These are phyloP conservation scores for Scatophagus argus DNA, from an alignment of 2,113 vertebrate species.

Conservation along the genomic window DNA sequence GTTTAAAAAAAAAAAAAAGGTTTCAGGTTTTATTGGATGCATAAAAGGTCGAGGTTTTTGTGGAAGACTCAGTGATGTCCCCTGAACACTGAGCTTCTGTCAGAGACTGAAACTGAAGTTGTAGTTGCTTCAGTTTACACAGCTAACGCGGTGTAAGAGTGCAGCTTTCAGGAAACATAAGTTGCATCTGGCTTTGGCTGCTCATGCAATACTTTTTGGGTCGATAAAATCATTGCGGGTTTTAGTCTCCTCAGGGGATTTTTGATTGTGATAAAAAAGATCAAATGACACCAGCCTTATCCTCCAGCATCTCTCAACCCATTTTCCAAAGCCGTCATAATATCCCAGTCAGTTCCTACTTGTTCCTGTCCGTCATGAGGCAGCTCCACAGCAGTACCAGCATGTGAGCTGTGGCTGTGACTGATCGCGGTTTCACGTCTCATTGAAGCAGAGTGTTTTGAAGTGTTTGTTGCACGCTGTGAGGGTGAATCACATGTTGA, in stretches of 20 bases:
- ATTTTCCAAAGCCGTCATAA: background rate
- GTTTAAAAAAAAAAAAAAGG: background rate
- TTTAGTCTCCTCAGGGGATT: background rate
- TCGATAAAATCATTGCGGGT: background rate
- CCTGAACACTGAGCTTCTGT: too few relatives aligned
- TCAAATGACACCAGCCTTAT: background rate
- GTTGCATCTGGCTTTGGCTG: background rate
- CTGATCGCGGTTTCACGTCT: conserved; percentile 40
- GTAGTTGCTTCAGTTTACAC: too few relatives aligned
- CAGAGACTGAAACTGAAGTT: background rate
- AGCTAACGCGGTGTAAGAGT: too few relatives aligned
- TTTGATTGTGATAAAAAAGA: background rate
- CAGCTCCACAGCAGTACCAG: background rate
- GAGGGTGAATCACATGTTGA: background rate
- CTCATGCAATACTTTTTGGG: background rate
- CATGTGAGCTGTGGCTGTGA: conserved; percentile 9
- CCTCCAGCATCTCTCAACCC: background rate
- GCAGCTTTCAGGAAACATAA: too few relatives aligned
- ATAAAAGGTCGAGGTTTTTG: background rate
- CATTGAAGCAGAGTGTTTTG: background rate
- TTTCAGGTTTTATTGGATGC: background rate
- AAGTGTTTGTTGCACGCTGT: background rate
- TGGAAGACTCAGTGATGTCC: background rate
- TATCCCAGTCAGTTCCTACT: background rate
- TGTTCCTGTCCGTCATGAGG: background rate